phyloP scores from a whole-genome alignment of 2,888 invertebrate species.

The Aradus depressus region DNA sequence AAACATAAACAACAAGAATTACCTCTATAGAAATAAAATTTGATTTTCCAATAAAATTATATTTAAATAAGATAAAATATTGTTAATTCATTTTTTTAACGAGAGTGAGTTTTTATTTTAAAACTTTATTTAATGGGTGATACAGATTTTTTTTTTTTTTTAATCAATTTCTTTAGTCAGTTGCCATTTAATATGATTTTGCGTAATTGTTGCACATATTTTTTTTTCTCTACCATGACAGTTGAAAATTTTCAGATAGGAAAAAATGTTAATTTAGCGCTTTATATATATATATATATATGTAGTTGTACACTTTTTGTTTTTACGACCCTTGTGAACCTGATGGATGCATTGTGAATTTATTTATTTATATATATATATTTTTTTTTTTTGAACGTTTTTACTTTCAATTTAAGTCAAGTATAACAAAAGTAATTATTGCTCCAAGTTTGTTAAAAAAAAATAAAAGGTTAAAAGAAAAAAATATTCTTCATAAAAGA shows the following conservation, averaged over 20 bases:
- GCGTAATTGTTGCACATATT: not conserved
- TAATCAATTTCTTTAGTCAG: conserved; percentile 16
- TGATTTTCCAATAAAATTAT: too few relatives aligned
- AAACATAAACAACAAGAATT: conserved; percentile 12
- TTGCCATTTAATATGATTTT: not conserved
- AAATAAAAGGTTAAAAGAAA: conserved; percentile 3
- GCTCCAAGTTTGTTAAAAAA: not conserved
- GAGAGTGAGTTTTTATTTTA: conserved; percentile 13
- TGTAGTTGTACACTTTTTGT: conserved; percentile 3
- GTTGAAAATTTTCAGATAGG: too few relatives aligned
- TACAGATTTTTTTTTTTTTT: too few relatives aligned
- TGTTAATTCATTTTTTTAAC: conserved; percentile 13
- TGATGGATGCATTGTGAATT: conserved; percentile 31
- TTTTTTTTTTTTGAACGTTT: conserved; percentile 3
- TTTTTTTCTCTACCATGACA: conserved; percentile 23
- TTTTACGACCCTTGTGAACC: conserved; percentile 33
- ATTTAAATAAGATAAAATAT: conserved; percentile 10
- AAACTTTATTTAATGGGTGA: conserved; percentile 17
- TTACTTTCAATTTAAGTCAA: conserved; percentile 1
- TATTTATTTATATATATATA: conserved; percentile 17
- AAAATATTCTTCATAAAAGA: conserved; percentile 13
- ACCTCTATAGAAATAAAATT: conserved; percentile 14
- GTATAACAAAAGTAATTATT: not conserved
- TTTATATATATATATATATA: too few relatives aligned
- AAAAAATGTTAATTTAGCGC: too few relatives aligned